phyloP scores from a whole-genome alignment of 2,888 invertebrate genomes.

The Clusia tigrina region DNA sequence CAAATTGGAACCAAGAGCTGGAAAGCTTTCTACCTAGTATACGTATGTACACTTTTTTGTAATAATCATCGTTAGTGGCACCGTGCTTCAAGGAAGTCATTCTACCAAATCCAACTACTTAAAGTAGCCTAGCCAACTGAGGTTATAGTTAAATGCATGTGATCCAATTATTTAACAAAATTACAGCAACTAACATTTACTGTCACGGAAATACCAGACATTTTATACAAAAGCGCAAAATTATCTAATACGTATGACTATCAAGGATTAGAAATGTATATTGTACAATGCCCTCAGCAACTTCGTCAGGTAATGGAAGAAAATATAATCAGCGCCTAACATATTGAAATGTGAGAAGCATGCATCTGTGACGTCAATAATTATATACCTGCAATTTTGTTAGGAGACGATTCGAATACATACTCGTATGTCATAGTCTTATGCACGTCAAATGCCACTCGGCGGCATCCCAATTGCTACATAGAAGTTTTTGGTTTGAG shows the following conservation, averaged over 20 bases:
- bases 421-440: too few species aligned
- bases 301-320: slow-evolving; percentile 27
- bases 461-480: slow-evolving; percentile 19
- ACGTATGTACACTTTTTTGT: too few species aligned
- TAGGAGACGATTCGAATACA: too few species aligned
- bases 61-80: slow-evolving; percentile 18
- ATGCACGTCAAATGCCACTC: too few species aligned
- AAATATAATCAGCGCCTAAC: too few species aligned
- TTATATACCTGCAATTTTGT: slow-evolving; percentile 2
- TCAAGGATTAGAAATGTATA: slow-evolving; percentile 17
- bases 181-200: slow-evolving; percentile 38
- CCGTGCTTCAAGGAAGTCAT: slow-evolving; percentile 37
- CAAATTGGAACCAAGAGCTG: slow-evolving; percentile 26
- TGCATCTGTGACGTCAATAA: slow-evolving; percentile 27
- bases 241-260: slow-evolving; percentile 27
- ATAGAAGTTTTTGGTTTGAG: slow-evolving; percentile 44
- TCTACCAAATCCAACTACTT: slow-evolving; percentile 47
- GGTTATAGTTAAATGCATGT: slow-evolving; percentile 33
- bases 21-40: not conserved
- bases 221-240: slow-evolving; percentile 17
- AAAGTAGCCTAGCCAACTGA: slow-evolving; percentile 23
- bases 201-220: not conserved
- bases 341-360: slow-evolving; percentile 25
- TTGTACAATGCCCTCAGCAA: slow-evolving; percentile 10
- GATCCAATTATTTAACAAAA: slow-evolving; percentile 53